A percentile compares a stretch with the other conserved stretches of the same genome.
phyloP scores from a whole-genome alignment of 2,888 invertebrate species.

The Drosophila meridionalis region DNA sequence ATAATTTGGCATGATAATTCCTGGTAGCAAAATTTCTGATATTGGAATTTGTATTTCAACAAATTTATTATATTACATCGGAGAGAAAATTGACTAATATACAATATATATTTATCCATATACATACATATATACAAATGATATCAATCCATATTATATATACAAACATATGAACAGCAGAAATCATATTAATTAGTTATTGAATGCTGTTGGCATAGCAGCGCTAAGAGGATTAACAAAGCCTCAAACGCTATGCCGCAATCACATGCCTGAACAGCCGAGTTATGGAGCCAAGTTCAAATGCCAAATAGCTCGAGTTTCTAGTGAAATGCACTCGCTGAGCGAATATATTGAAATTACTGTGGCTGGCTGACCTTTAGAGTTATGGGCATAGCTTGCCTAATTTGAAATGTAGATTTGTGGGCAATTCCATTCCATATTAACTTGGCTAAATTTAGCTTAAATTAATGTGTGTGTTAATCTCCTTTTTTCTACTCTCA shows the following conservation, averaged over 20 bases:
- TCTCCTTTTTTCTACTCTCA: not conserved
- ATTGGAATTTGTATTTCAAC: not conserved
- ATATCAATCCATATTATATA: not conserved
- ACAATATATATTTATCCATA: not conserved
- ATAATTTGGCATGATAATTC: not conserved
- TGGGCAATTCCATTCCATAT: not conserved
- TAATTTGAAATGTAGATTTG: not conserved
- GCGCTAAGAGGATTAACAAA: not conserved
- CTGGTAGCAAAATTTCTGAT: too few species aligned
- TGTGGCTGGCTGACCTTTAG: not conserved
- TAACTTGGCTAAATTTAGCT: constrained; percentile 1
- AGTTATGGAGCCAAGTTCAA: not conserved
- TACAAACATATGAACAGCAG: not conserved
- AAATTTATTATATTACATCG: not conserved
- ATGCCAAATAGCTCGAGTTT: constrained; percentile 1
- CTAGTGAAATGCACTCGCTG: not conserved
- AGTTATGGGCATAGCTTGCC: not conserved
- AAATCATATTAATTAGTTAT: not conserved
- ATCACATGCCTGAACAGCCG: not conserved
- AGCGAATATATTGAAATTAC: not conserved
- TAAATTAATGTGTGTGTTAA: not conserved
- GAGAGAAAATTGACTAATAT: not conserved
- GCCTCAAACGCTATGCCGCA: not conserved
- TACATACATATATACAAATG: not conserved
- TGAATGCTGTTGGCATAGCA: not conserved